phyloP scores from a whole-genome alignment of 92 coral and sea anemone genomes.

The Pocillopora grandis region DNA sequence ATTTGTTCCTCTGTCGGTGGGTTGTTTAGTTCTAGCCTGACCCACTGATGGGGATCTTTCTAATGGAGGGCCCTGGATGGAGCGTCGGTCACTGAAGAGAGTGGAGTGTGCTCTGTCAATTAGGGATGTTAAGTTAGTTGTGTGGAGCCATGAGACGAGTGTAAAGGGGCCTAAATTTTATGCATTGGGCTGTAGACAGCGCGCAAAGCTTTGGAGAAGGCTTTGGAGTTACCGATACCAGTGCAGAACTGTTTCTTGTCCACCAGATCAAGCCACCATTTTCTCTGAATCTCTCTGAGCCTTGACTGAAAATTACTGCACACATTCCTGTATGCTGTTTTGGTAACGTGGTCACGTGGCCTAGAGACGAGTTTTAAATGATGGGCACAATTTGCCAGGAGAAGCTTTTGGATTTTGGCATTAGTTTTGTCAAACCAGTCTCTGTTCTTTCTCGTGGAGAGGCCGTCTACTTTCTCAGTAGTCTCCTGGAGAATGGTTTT shows the following conservation, averaged over 20 bases:
- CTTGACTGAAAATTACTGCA: too few species aligned
- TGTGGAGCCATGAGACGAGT: slow-evolving; percentile 14
- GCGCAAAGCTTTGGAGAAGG: slow-evolving; percentile 26
- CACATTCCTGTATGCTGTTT: too few species aligned
- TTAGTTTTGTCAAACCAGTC: too few species aligned
- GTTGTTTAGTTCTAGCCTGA: too few species aligned
- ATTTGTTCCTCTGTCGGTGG: too few species aligned
- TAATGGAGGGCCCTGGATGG: background rate
- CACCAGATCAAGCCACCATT: slow-evolving; percentile 28
- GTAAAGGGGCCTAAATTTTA: slow-evolving; percentile 25
- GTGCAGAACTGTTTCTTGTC: slow-evolving; percentile 2
- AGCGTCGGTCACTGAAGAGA: slow-evolving; percentile 12
- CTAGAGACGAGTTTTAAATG: too few species aligned
- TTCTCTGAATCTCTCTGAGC: background rate
- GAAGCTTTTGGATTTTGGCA: too few species aligned
- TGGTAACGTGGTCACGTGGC: too few species aligned
- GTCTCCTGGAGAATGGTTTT: too few species aligned
- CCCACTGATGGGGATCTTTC: background rate
- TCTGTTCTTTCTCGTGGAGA: too few species aligned
- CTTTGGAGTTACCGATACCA: slow-evolving; percentile 12
- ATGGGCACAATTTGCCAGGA: too few species aligned
- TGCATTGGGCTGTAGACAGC: slow-evolving; percentile 26
- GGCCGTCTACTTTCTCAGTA: too few species aligned
- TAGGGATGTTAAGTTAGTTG: slow-evolving; percentile 18
- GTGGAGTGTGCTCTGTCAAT: slow-evolving; percentile 27